Evolutionary conservation across 2,113 vertebrate species (phyloP).

Genomic region (Fregata magnificens): DNA sequence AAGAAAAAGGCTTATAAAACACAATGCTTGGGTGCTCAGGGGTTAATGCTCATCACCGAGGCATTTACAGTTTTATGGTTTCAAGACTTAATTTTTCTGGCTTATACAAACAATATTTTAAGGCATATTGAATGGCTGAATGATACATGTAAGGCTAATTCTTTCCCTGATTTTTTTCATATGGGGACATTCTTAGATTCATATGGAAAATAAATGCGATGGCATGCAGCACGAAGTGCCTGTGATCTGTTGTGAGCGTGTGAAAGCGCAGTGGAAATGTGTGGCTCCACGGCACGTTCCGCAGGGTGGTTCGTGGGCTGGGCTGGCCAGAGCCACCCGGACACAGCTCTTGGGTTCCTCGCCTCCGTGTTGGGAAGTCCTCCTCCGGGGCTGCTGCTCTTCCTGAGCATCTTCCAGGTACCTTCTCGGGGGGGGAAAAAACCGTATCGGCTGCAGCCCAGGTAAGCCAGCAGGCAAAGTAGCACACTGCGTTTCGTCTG

Average conservation of each 20-base stretch:
- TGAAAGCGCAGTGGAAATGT: background rate
- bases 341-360: background rate
- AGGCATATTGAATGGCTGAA: background rate
- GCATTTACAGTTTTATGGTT: background rate
- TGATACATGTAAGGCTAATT: background rate
- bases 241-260: no score
- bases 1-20: background rate
- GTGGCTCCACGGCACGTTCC: background rate
- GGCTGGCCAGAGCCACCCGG: background rate
- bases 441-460: background rate
- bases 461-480: background rate
- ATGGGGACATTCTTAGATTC: background rate
- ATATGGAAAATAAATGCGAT: background rate
- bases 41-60: background rate
- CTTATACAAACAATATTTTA: background rate
- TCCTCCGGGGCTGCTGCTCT: rapidly evolving
- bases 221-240: background rate
- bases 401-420: background rate
- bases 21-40: background rate
- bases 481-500: rapidly evolving
- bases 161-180: background rate
- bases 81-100: background rate
- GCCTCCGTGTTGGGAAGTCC: rapidly evolving
- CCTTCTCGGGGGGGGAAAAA: background rate
- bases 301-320: rapidly evolving